A percentile compares a stretch with the other conserved stretches of the same genome.
Conservation (phyloP, 2,113 vertebrate species). For the Melanostigma gelatinosum region DNA sequence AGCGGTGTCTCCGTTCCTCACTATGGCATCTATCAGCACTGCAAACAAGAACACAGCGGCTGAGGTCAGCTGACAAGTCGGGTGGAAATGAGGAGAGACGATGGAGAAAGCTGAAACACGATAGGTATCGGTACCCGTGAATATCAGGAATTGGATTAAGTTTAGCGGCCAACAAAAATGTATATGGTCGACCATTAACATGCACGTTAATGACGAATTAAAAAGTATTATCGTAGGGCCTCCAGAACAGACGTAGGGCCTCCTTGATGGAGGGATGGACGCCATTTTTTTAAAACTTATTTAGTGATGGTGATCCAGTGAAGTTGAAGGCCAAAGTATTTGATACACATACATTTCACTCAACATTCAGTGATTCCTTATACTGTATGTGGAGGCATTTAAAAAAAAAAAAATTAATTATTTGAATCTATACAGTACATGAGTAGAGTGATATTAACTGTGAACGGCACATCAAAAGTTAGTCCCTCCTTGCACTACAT, state of each 20-base stretch:
- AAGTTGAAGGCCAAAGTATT: not conserved
- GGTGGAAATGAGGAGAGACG: not conserved
- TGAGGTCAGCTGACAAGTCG: not conserved
- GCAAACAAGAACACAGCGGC: constrained; percentile 41
- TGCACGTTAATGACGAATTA: not conserved
- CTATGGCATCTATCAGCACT: constrained; percentile 90
- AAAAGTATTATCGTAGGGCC: not conserved
- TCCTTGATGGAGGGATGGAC: not conserved
- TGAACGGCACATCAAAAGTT: not conserved
- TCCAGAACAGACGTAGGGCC: not conserved
- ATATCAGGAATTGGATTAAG: not conserved
- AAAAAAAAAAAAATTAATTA: not conserved
- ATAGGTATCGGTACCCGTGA: not conserved
- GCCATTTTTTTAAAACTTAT: not conserved
- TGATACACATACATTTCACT: not conserved
- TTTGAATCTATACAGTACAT: not conserved
- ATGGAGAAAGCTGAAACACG: not conserved
- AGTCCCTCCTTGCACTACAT: not conserved
- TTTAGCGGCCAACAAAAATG: not conserved
- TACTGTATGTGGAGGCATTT: not conserved
- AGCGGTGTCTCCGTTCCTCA: constrained; percentile 83
- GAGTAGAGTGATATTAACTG: not conserved
- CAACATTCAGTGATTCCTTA: not conserved
- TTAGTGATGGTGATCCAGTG: not conserved
- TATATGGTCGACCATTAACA: not conserved